These are phyloP conservation scores for Phaonia tiefii DNA, from an alignment of 2,888 invertebrate genomes.

Conservation along the genomic window DNA sequence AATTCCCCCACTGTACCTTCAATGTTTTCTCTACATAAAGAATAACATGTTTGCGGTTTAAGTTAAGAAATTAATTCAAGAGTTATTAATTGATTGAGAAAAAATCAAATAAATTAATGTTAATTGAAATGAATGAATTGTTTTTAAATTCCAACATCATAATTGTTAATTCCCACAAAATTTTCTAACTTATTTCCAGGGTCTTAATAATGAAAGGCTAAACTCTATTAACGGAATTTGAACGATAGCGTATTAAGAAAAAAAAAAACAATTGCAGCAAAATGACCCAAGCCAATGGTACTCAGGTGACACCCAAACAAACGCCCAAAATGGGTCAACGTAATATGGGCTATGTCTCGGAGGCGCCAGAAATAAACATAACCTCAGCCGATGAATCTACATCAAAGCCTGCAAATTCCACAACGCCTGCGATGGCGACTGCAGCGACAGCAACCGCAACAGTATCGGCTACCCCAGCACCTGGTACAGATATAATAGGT, in stretches of 20 bases:
- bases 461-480: conserved; percentile 11
- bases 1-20: too few relatives aligned
- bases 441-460: conserved; percentile 1
- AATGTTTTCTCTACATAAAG: too few relatives aligned
- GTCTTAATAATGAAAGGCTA: conserved; percentile 44
- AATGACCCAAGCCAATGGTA: conserved; percentile 54
- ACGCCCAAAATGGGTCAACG: conserved; percentile 70
- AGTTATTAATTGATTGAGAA: conserved; percentile 15
- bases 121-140: conserved; percentile 46
- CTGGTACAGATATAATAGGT: conserved; percentile 74
- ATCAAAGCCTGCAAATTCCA: conserved; percentile 5
- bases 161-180: conserved; percentile 19
- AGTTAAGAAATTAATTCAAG: neutral
- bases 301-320: conserved; percentile 60
- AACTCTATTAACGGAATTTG: neutral
- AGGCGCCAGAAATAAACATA: conserved; percentile 16
- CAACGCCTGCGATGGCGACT: neutral
- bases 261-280: neutral
- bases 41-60: neutral
- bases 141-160: conserved; percentile 12
- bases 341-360: conserved; percentile 56
- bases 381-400: neutral
- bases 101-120: conserved; percentile 27
- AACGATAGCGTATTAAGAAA: too few relatives aligned
- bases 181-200: conserved; percentile 38